Evolutionary conservation across 1,140 invertebrate species (phyloP), one percentile per base, ranked within the genome.

Genomic region (Phenacoccus solenopsis): DNA sequence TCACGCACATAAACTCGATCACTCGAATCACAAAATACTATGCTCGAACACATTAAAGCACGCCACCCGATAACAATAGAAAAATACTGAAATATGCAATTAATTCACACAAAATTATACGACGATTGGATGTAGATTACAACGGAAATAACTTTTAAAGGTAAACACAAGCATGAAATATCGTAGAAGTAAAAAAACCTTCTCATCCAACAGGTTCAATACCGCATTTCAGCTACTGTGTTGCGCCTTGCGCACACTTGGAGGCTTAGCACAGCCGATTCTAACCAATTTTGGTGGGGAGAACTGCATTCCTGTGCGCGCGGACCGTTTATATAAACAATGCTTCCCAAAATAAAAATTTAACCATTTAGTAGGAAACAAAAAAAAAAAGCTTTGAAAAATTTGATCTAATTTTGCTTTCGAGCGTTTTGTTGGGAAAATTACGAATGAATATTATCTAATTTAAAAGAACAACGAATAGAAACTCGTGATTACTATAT

Each of bases 291-390:
- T 10, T 3, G 22, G 59, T 64, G 59, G 59, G 59, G 59, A 64
- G 59, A 64, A 64, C 59, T 64, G 59, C 59, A 64, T 64, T 64
- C 59, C 59, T 64, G 59, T 64, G 59, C 59, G 59, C 59, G 59
- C 59, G 59, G 59, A 27, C 59, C 59, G 21, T 64, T 64, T 49
- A 49, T 4, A 49, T 9, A 16, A 9, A 49, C 38, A 49, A 4
- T n/a, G n/a, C n/a, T n/a, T n/a, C n/a, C n/a, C n/a, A n/a, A n/a
- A n/a, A n/a, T n/a, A n/a, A n/a, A n/a, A n/a, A n/a, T n/a, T n/a
- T n/a, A n/a, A n/a, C n/a, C n/a, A n/a, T n/a, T n/a, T n/a, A n/a
- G n/a, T n/a, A n/a, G n/a, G n/a, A n/a, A n/a, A n/a, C n/a, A n/a
- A n/a, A n/a, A n/a, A n/a, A n/a, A n/a, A n/a, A n/a, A n/a, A n/a